A percentile compares a stretch with the other conserved stretches of the same genome.
Evolutionary conservation across 2,888 invertebrate genomes (phyloP).

Genomic region (Osedax frankpressi): DNA sequence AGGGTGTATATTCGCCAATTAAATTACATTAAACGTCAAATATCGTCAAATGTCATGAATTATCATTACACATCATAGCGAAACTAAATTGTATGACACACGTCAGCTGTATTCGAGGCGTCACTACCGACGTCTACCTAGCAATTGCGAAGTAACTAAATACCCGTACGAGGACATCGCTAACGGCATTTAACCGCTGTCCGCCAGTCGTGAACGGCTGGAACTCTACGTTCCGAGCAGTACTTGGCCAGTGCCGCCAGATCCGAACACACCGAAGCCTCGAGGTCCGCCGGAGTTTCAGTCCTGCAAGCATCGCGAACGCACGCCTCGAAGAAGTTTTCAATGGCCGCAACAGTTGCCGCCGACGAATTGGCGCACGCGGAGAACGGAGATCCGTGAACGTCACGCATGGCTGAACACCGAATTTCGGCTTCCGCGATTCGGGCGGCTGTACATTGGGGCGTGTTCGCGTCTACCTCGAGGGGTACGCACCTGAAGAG

Average conservation of each 20-base stretch:
- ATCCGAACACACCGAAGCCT: slow-evolving; percentile 1
- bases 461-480: too few relatives aligned
- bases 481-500: too few relatives aligned
- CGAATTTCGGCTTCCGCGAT: not conserved
- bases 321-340: not conserved
- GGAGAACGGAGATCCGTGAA: not conserved
- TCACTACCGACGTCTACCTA: too few relatives aligned
- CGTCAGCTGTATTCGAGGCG: too few relatives aligned
- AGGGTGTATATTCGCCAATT: too few relatives aligned
- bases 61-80: too few relatives aligned
- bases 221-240: not conserved
- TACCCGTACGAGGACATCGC: too few relatives aligned
- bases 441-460: too few relatives aligned
- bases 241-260: not conserved
- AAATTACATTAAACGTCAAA: too few relatives aligned
- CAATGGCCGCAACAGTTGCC: not conserved
- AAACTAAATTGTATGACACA: too few relatives aligned
- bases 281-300: not conserved
- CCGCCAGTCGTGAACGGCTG: not conserved
- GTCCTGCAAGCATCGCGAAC: not conserved
- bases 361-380: not conserved
- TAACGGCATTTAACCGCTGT: not conserved
- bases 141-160: too few relatives aligned
- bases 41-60: too few relatives aligned
- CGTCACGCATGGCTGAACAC: not conserved